Base-by-base conservation (phyloP, 2,113 vertebrate genomes). In the Xenopus tropicalis region DNA sequence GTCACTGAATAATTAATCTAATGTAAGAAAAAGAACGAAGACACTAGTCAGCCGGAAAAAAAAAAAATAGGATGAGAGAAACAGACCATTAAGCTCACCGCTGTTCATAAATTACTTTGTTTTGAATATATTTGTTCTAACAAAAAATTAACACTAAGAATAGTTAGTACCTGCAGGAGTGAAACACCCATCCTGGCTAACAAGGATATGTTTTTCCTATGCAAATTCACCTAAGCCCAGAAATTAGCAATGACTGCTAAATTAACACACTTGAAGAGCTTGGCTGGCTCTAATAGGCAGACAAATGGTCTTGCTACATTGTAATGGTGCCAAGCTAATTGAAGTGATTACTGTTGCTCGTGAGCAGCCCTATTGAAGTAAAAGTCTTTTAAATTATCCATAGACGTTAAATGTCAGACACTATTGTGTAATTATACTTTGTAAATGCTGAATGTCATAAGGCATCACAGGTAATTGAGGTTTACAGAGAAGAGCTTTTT, bases 381-480 rank as follows among this genome's bases (percentile, higher is more conserved):
- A 89, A 87, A 91, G 88, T 90, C 88, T 89, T 89, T 91, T 90
- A 90, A 93, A 91, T 93, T 92, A 90, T 90, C 90, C 86, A 83
- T 90, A 91, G 87, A 90, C 88, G 19, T 89, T 90, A 91, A 92
- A 92, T 91, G 91, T 93, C 91, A 93, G 88, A 90, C 88, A 86
- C 89, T 88, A 90, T 90, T 90, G 91, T 93, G 88, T 91, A 93
- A 93, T 93, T 93, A 91, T 89, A 91, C 90, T 91, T 91, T 88
- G 89, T 91, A 93, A 92, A 92, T 80, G 90, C 87, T 88, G 90
- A 89, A 90, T 92, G 91, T 92, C 91, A 91, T 91, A 92, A 90
- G 88, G 89, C 89, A 90, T 93, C 90, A 92, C 86, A 91, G 90
- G 86, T 92, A 92, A 93, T 91, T 92, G 91, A 91, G 90, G 91